Evolutionary conservation across 2,888 invertebrate genomes (phyloP).

Genomic region (Cryptus armator): DNA sequence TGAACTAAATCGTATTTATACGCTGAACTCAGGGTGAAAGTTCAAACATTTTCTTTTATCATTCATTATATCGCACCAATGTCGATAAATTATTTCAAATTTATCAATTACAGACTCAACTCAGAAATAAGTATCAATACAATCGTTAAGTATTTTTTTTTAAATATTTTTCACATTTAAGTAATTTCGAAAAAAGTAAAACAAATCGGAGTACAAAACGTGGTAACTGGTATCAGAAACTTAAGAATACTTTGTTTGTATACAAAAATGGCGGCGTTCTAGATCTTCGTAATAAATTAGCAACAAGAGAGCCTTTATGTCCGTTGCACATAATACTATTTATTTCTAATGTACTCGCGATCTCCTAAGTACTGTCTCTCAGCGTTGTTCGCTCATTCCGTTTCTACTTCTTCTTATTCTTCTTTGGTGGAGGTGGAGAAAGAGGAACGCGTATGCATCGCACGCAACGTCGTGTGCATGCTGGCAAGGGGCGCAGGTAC

Average conservation of each 20-base stretch:
- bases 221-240: too few relatives aligned
- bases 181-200: too few relatives aligned
- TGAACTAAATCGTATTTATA: neutral
- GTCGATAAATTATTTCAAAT: too few relatives aligned
- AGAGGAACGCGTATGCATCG: conserved; percentile 44
- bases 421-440: conserved; percentile 38
- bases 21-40: neutral
- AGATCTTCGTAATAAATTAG: neutral
- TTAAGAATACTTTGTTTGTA: too few relatives aligned
- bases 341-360: neutral
- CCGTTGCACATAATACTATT: neutral
- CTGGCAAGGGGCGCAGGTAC: conserved; percentile 70
- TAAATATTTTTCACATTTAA: too few relatives aligned
- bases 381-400: conserved; percentile 13
- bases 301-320: neutral
- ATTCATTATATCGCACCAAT: too few relatives aligned
- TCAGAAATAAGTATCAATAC: too few relatives aligned
- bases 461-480: conserved; percentile 48
- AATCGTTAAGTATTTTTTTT: too few relatives aligned
- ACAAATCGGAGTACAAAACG: too few relatives aligned
- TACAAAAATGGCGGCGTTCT: too few relatives aligned
- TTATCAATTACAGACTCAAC: too few relatives aligned
- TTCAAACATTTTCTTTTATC: neutral
- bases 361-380: conserved; percentile 12
- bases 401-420: neutral